Evolutionary conservation across 2,797 vertebrate species (phyloP), one percentile per base, ranked within the genome.

Genomic region (Tenualosa ilisha): DNA sequence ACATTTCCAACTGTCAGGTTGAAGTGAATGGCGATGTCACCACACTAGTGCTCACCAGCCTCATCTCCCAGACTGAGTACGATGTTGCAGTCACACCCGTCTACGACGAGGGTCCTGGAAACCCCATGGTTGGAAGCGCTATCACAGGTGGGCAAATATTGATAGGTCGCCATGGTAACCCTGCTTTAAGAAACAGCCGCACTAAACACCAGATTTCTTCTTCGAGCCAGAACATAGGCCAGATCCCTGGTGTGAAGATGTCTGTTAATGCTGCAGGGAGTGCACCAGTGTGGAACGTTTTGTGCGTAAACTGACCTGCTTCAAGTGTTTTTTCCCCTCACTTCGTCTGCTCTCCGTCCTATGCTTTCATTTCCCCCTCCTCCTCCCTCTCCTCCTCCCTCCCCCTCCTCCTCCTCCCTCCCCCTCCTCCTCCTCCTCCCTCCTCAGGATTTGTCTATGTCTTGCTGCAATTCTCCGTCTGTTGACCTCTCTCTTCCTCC

Each of bases 61-160:
- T 99, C 63, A 90, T 93, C 61, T 99, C 98, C 13, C 97, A 97
- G 93, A 97, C 96, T 0, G 93, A 95, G 75, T 99, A 99, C 72
- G 94, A 96, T 0, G 88, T 98, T 54, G 95, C 94, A 0, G 95
- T 99, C 65, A 96, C 96, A 26, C 97, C 98, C 0, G 46, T 97
- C 0, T 98, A 98, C 0, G 96, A 96, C 0, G 95, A 94, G 22
- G 97, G 98, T 1, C 90, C 94, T 0, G 97, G 95, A 15, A 72
- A 85, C 2, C 94, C 96, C 0, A 93, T 95, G 93, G 89, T 90
- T 1, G 96, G 95, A 56, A 93, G 86, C 1, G 97, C 95, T 31
- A 93, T 95, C 85, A 99, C 98, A 84, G 95, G 98, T 99, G 87
- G 90, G 95, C 31, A 40, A 63, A 79, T 79, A 79, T 79, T 79